phyloP scores from a whole-genome alignment of 2,888 invertebrate species.

The Sarcophaga subvicina region DNA sequence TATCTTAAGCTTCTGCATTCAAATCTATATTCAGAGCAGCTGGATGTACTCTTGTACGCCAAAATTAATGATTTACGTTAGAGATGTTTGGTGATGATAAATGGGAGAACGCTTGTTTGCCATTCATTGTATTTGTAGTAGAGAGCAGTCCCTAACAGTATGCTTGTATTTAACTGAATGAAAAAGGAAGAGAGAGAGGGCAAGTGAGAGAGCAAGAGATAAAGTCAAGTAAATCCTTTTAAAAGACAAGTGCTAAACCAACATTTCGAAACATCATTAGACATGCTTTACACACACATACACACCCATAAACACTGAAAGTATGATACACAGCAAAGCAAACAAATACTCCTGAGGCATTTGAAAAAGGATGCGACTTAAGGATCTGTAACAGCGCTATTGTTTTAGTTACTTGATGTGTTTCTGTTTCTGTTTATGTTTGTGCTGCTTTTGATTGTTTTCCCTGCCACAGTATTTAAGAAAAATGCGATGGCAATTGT shows the following conservation, averaged over 20 bases:
- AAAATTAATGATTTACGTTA: neutral
- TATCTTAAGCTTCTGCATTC: constrained; percentile 37
- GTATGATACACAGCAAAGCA: neutral
- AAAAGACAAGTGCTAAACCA: constrained; percentile 39
- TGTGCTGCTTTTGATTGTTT: neutral
- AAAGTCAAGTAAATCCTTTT: constrained; percentile 48
- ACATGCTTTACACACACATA: neutral
- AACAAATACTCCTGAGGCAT: neutral
- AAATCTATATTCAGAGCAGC: neutral
- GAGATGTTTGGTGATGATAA: neutral
- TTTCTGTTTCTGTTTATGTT: neutral
- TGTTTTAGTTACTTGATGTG: no score
- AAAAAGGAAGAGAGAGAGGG: neutral
- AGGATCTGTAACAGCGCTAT: no score
- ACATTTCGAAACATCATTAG: constrained; percentile 38
- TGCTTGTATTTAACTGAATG: neutral
- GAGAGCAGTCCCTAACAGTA: neutral
- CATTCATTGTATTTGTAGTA: neutral
- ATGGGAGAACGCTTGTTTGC: neutral
- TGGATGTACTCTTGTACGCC: neutral
- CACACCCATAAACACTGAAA: neutral
- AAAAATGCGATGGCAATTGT: neutral
- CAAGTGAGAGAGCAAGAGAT: no score
- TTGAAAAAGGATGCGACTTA: neutral
- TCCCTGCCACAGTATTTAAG: neutral